phyloP scores from a whole-genome alignment of 2,797 vertebrate species.

The Eulemur albifrons region DNA sequence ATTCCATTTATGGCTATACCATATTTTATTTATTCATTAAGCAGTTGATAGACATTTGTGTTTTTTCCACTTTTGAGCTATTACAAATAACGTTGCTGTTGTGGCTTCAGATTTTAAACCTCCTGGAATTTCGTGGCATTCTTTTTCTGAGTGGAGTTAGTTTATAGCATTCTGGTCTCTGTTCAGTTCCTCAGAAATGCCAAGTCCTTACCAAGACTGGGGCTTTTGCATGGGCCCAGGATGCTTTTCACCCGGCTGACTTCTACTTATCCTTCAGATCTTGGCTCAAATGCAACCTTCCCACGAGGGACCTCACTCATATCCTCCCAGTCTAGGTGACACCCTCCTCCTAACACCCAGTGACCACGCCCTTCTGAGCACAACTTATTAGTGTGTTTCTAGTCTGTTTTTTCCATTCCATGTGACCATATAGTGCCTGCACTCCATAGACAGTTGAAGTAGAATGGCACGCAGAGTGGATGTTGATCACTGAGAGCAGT shows the following conservation, averaged over 20 bases:
- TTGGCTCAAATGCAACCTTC: neutral
- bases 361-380: neutral
- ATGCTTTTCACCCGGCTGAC: neutral
- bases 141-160: neutral
- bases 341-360: too few relatives aligned
- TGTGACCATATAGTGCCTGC: neutral
- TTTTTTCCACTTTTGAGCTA: neutral
- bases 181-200: neutral
- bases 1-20: neutral
- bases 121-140: neutral
- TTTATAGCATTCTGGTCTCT: neutral
- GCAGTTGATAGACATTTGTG: neutral
- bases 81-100: neutral
- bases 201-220: neutral
- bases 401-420: neutral
- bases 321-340: neutral
- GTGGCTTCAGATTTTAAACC: neutral
- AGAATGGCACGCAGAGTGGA: neutral
- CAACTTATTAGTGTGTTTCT: neutral
- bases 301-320: neutral
- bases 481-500: neutral
- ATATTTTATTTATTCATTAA: neutral
- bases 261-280: neutral
- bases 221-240: neutral
- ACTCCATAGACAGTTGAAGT: neutral